Evolutionary conservation across 2,797 vertebrate species (phyloP), one percentile per base, ranked within the genome.

Genomic region (Antrozous pallidus): DNA sequence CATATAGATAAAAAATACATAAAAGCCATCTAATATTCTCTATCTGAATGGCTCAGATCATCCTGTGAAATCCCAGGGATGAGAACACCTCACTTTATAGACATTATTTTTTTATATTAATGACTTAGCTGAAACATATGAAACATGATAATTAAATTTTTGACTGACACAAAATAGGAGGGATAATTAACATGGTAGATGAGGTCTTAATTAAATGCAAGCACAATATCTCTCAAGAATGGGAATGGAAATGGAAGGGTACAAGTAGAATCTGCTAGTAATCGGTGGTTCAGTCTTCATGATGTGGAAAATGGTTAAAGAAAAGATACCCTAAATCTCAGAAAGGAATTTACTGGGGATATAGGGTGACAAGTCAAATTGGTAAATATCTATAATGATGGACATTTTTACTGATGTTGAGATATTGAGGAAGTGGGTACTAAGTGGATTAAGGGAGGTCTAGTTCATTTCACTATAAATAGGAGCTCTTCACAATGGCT

Each of bases 191-290:
- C 56, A 54, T 54, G 1, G 49, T 86, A 24, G 26, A 51, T 83
- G 67, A 88, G 56, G 14, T 75, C 79, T 94, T 95, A 86, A 91
- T 91, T 95, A 92, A 95, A 78, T 93, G 16, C 13, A 90, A 92
- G 63, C 10, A 87, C 47, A 86, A 5, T 56, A 54, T 31, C 20
- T 51, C 13, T 75, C 31, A 89, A 88, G 36, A 87, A 75, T 71
- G 38, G 17, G 33, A 61, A 26, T 74, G 63, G n/a, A 22, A 77
- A 73, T 38, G 56, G 16, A 28, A 93, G 9, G 8, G 0, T 31
- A 70, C 2, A 42, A 24, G 7, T 56, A 42, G 63, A 78, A 40
- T 54, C n/a, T 86, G 7, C 24, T 47, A 86, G 70, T 51, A 49
- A 74, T 33, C 70, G 12, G 8, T 74, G 24, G 28, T 33, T 79